phyloP scores from a whole-genome alignment of 2,797 vertebrate species.

The Pipistrellus nathusii region DNA sequence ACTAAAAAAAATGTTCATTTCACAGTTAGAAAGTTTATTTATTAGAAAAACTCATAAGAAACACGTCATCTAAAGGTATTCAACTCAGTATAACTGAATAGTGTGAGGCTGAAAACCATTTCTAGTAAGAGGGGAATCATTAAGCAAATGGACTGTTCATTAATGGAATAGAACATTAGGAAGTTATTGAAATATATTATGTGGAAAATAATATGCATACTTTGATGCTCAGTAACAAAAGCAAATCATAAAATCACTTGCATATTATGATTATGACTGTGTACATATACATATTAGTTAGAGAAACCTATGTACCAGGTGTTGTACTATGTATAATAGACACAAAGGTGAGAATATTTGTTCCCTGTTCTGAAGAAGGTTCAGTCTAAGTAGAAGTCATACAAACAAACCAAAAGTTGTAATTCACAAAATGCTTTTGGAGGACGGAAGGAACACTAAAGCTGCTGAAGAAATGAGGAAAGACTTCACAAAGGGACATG shows the following conservation, averaged over 20 bases:
- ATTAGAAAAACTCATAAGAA: conserved; percentile 31
- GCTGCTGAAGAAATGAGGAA: neutral
- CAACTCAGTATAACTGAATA: neutral
- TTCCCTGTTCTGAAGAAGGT: neutral
- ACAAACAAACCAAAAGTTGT: neutral
- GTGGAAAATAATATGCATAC: conserved; percentile 4
- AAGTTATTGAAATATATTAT: conserved; percentile 14
- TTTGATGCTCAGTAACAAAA: conserved; percentile 22
- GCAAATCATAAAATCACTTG: conserved; percentile 24
- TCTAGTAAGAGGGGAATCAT: conserved; percentile 9
- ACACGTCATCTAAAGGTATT: neutral
- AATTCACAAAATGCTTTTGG: neutral
- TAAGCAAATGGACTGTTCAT: conserved; percentile 19
- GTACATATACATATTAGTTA: neutral
- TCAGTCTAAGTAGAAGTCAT: neutral
- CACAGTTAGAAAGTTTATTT: conserved; percentile 31
- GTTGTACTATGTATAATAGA: neutral
- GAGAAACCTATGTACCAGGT: neutral
- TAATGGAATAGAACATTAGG: conserved; percentile 9
- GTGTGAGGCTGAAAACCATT: neutral
- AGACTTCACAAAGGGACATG: neutral
- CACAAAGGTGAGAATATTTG: neutral
- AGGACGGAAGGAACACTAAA: neutral
- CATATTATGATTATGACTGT: neutral
- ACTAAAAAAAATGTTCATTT: neutral